A percentile compares a stretch with the other conserved stretches of the same genome.
These are phyloP conservation scores for Blastobasis adustella DNA, from an alignment of 2,888 invertebrate genomes.

Conservation along the genomic window DNA sequence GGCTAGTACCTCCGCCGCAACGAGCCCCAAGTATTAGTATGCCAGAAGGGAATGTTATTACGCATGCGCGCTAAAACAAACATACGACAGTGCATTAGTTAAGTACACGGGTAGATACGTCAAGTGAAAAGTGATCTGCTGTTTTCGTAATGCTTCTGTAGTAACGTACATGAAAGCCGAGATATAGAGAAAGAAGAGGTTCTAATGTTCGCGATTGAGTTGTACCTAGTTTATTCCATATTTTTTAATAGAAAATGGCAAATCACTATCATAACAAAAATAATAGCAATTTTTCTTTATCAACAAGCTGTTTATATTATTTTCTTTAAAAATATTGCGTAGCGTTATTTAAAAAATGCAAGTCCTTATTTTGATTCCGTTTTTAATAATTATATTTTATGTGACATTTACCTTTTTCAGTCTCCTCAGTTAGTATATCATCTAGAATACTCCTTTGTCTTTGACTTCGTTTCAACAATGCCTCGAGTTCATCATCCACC, in stretches of 20 bases:
- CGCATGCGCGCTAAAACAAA: slow-evolving; percentile 75
- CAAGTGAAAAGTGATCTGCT: slow-evolving; percentile 25
- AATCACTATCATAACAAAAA: slow-evolving; percentile 30
- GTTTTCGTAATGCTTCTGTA: slow-evolving; percentile 22
- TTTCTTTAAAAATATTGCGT: slow-evolving; percentile 44
- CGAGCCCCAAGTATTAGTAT: slow-evolving; percentile 69
- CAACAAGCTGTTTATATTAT: slow-evolving; percentile 45
- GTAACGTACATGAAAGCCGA: neutral
- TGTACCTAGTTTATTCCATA: neutral
- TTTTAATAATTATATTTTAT: slow-evolving; percentile 32
- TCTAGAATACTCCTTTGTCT: slow-evolving; percentile 81
- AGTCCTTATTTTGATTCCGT: slow-evolving; percentile 37
- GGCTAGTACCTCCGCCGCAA: slow-evolving; percentile 50
- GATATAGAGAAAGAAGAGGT: neutral
- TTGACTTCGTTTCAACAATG: slow-evolving; percentile 77
- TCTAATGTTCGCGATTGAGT: neutral
- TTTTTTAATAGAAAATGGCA: slow-evolving; percentile 30
- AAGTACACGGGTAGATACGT: slow-evolving; percentile 32
- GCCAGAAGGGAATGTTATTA: slow-evolving; percentile 75
- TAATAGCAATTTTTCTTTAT: slow-evolving; percentile 28
- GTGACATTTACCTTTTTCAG: slow-evolving; percentile 70
- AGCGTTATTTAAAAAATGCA: slow-evolving; percentile 59
- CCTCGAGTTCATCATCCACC: slow-evolving; percentile 77
- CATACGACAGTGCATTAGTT: slow-evolving; percentile 67
- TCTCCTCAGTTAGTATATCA: slow-evolving; percentile 79